Base-by-base conservation (phyloP, 2,888 invertebrate genomes). In the Sphecodes monilicornis region DNA sequence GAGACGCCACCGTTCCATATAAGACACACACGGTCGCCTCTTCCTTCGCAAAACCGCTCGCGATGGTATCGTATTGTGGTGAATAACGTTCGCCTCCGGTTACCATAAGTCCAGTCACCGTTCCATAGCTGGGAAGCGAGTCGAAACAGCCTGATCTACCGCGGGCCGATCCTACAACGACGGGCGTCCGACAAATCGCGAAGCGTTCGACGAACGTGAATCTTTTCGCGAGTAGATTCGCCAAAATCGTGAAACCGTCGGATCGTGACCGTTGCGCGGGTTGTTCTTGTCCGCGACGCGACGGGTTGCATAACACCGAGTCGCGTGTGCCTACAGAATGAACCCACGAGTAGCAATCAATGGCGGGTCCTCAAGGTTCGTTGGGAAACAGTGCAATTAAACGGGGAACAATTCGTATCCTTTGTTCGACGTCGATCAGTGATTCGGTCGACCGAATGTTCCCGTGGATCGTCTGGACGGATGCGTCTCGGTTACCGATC, bases 41-140 rank as follows among this genome's bases (percentile, higher is more conserved):
- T 74, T 86, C 86, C 81, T 79, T 80, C 78, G 83, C 80, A 84
- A 87, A 86, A 87, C 82, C 84, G 41, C 70, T 82, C 79, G 77
- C 84, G 75, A 77, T 78, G 79, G 76, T 79, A 57, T 78, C 80
- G 76, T 50, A 69, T 82, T 73, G 74, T 76, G 75, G 76, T 22
- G 80, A 80, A 60, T 46, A 76, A 76, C 79, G 29, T 50, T 73
- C 82, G 39, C 76, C 74, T 82, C 43, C 66, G 79, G 77, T 87
- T 86, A 86, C 78, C 57, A 66, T 64, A 57, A 72, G 16, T 43
- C n/a, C 50, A 50, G 73, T 32, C 54, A 32, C 32, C 3, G 16
- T 16, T 29, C 60, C 60, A 64, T 18, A 36, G 18, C 36, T 36
- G 26, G 50, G 22, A 57, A 32, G 74, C 46, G 22, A 29, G 60